Conservation (phyloP, 1,140 invertebrate species). For the Drosophila sechellia region DNA sequence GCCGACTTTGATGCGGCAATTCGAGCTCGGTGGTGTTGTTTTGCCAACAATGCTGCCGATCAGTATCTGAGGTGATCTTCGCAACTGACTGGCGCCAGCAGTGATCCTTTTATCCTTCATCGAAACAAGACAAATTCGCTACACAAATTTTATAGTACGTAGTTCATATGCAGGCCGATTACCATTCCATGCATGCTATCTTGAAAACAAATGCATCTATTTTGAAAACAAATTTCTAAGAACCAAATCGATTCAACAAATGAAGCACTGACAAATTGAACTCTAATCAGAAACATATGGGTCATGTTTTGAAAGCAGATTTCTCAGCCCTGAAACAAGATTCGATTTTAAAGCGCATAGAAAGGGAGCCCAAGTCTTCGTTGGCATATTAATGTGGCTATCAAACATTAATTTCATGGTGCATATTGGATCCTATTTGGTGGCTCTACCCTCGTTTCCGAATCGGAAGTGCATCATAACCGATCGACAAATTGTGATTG, state of each 20-base stretch:
- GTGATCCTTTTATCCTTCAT: constrained; percentile 4
- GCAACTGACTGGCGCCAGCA: constrained; percentile 63
- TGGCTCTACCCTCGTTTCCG: constrained; percentile 12
- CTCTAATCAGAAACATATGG: neutral
- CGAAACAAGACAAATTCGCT: constrained; percentile 24
- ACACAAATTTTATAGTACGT: constrained; percentile 13
- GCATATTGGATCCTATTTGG: constrained; percentile 15
- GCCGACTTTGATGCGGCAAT: constrained; percentile 62
- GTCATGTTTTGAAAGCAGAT: neutral
- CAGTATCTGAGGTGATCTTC: constrained; percentile 58
- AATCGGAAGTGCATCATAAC: constrained; percentile 74
- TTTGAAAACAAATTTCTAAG: no score
- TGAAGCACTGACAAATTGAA: neutral
- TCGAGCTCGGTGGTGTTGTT: constrained; percentile 51
- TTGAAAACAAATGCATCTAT: no score
- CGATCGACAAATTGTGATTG: constrained; percentile 78
- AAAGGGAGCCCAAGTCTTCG: neutral
- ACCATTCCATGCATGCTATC: neutral
- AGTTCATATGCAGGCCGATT: neutral
- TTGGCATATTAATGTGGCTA: constrained; percentile 23
- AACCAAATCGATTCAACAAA: neutral
- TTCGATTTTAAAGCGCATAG: neutral
- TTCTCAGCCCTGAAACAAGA: neutral
- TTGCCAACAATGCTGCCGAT: constrained; percentile 66
- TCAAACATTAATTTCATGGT: constrained; percentile 68